Conservation (phyloP, 2,888 invertebrate species). For the Ischnura elegans region DNA sequence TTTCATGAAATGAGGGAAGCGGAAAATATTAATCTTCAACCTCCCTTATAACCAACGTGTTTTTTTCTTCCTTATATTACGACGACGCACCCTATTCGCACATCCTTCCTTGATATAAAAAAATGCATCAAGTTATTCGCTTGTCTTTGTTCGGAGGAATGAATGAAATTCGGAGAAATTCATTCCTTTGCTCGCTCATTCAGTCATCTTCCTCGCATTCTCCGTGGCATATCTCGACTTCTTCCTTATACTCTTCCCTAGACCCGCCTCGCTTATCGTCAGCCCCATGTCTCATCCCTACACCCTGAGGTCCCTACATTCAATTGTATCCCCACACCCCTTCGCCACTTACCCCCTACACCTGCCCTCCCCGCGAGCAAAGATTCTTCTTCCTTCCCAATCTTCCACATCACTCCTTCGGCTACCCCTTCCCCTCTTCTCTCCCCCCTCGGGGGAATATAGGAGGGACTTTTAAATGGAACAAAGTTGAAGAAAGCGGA, state of each 20-base stretch:
- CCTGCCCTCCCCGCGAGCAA: background rate
- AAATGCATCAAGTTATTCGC: conserved; percentile 16
- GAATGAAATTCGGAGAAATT: conserved; percentile 59
- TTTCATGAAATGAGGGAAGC: conserved; percentile 45
- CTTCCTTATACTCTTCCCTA: background rate
- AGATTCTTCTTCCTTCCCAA: too few relatives aligned
- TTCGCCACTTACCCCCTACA: background rate
- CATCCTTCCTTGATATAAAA: too few relatives aligned
- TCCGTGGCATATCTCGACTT: background rate
- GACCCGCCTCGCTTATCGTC: background rate
- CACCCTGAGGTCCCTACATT: background rate
- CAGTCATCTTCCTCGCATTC: background rate
- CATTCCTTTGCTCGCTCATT: conserved; percentile 18
- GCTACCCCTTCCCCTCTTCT: background rate
- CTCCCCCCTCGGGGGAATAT: background rate
- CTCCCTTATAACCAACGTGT: background rate
- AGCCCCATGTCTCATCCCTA: background rate
- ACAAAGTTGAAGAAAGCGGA: conserved; percentile 51
- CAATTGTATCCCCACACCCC: background rate
- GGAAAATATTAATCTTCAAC: conserved; percentile 65
- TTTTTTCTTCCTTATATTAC: background rate
- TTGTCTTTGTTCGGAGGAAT: conserved; percentile 20
- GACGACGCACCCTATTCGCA: background rate
- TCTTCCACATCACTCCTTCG: conserved; percentile 26
- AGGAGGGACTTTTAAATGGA: conserved; percentile 52